These are phyloP conservation scores for Anguilla anguilla DNA, from an alignment of 2,797 vertebrate species.

Conservation along the genomic window DNA sequence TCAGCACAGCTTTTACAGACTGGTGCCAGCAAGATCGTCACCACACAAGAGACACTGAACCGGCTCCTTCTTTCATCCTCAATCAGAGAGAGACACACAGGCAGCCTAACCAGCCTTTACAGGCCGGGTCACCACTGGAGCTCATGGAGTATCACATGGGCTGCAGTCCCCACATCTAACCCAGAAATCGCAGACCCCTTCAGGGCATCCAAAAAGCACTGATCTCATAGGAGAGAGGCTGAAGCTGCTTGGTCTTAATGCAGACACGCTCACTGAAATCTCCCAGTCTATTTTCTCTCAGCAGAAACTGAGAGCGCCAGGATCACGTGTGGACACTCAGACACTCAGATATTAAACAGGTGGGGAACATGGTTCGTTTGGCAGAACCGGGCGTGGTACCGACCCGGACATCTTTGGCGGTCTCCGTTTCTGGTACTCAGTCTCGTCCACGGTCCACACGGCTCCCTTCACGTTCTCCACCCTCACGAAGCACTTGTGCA, in stretches of 20 bases:
- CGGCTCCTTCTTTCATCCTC: not conserved
- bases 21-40: not conserved
- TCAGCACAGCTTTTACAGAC: not conserved
- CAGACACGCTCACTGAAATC: too few species aligned
- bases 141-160: too few species aligned
- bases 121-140: too few species aligned
- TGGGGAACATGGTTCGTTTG: not conserved
- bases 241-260: too few species aligned
- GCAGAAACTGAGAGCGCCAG: too few species aligned
- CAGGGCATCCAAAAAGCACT: too few species aligned
- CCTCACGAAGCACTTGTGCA: constrained; percentile 82
- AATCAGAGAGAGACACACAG: not conserved
- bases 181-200: too few species aligned
- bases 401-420: constrained; percentile 83
- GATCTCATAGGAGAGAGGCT: too few species aligned
- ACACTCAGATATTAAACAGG: not conserved
- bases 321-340: too few species aligned
- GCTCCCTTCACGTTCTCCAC: constrained; percentile 84
- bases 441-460: constrained; percentile 81
- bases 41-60: not conserved
- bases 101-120: constrained; percentile 52
- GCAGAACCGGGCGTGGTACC: not conserved
- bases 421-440: constrained; percentile 81
- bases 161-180: too few species aligned
- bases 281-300: too few species aligned